A percentile compares a stretch with the other conserved stretches of the same genome.
Conservation (phyloP, 2,888 invertebrate species). For the Acronicta aceris region DNA sequence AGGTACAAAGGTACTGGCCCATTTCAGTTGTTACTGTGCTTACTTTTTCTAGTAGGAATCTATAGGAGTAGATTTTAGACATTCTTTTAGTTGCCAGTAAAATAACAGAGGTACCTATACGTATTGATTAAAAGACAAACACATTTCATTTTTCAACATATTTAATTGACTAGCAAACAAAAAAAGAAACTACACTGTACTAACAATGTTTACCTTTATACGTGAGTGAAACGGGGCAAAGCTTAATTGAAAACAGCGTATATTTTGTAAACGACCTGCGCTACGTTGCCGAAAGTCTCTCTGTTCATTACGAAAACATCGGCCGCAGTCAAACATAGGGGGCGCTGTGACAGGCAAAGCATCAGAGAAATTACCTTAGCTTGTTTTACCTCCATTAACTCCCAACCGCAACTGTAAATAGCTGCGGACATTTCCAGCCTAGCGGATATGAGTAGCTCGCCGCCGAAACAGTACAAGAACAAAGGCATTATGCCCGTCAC, state of each 20-base stretch:
- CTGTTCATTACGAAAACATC: conserved; percentile 73
- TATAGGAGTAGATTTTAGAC: too few relatives aligned
- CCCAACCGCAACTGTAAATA: conserved; percentile 72
- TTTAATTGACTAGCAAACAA: conserved; percentile 5
- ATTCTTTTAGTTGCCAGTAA: too few relatives aligned
- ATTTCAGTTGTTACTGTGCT: too few relatives aligned
- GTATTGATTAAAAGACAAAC: not conserved
- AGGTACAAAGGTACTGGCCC: not conserved
- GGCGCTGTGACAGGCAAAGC: conserved; percentile 67
- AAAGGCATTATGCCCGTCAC: conserved; percentile 71
- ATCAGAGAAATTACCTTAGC: conserved; percentile 65
- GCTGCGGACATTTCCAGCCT: conserved; percentile 64
- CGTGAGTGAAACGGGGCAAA: conserved; percentile 9
- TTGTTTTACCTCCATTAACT: conserved; percentile 68
- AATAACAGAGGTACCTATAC: too few relatives aligned
- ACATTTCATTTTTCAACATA: not conserved
- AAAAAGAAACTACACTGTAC: conserved; percentile 12
- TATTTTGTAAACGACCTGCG: conserved; percentile 74
- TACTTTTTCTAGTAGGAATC: too few relatives aligned
- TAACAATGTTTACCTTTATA: conserved; percentile 10
- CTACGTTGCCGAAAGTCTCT: conserved; percentile 72
- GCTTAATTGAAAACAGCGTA: conserved; percentile 75
- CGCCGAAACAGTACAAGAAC: conserved; percentile 76
- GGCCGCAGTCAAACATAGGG: conserved; percentile 70
- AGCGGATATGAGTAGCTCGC: conserved; percentile 71